These are phyloP conservation scores for Lutra lutra DNA, from an alignment of 2,797 vertebrate species.

Conservation along the genomic window DNA sequence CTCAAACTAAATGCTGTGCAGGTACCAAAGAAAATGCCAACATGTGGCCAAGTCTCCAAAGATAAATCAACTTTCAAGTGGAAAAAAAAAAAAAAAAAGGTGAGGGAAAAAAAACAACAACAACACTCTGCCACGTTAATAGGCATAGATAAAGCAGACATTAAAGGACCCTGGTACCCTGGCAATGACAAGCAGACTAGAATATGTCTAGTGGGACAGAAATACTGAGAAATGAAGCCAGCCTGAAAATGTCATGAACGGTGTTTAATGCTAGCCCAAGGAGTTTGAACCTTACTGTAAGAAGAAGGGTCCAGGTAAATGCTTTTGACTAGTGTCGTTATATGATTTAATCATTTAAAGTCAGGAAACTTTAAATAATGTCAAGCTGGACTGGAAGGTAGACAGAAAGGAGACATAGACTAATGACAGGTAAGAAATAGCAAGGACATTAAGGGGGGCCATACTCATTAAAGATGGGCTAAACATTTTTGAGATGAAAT, in stretches of 20 bases:
- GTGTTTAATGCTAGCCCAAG: neutral
- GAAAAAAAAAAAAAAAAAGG: neutral
- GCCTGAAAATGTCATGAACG: neutral
- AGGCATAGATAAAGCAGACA: neutral
- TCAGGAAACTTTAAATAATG: neutral
- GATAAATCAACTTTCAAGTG: neutral
- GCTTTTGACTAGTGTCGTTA: neutral
- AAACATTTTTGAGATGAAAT: slow-evolving; percentile 29
- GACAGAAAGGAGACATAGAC: neutral
- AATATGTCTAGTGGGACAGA: neutral
- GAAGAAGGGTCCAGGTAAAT: neutral
- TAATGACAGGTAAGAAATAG: slow-evolving; percentile 13
- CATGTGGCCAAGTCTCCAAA: slow-evolving; percentile 14
- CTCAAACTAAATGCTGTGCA: slow-evolving; percentile 42
- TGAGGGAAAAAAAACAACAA: neutral
- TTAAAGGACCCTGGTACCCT: neutral
- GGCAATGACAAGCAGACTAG: neutral
- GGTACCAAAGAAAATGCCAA: slow-evolving; percentile 40
- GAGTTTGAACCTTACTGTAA: neutral
- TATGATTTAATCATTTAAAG: slow-evolving; percentile 22
- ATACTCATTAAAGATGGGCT: neutral
- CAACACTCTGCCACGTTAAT: neutral
- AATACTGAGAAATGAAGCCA: neutral
- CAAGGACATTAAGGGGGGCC: neutral
- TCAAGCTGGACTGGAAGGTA: neutral